Conservation (phyloP, 2,797 vertebrate species). For the Echiichthys vipera region DNA sequence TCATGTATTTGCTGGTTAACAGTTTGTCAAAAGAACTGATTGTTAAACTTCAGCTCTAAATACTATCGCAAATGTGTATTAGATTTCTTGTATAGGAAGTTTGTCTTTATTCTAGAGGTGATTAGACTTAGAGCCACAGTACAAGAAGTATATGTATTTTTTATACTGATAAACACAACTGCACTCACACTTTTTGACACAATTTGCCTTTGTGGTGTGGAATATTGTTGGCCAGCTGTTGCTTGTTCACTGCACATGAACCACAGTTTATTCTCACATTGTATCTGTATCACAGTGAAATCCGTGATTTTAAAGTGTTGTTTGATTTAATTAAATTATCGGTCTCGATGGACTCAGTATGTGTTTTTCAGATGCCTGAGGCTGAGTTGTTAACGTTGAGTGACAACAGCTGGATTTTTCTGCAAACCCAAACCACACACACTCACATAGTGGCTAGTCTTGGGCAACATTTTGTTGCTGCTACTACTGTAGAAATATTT, state of each 20-base stretch:
- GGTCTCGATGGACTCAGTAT: slow-evolving; percentile 30
- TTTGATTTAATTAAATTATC: slow-evolving; percentile 34
- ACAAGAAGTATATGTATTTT: neutral
- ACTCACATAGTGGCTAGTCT: neutral
- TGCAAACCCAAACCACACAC: neutral
- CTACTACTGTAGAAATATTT: slow-evolving; percentile 27
- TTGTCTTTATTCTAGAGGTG: neutral
- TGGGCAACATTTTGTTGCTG: slow-evolving; percentile 19
- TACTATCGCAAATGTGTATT: neutral
- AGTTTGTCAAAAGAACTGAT: neutral
- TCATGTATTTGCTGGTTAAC: neutral
- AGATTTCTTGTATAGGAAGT: neutral
- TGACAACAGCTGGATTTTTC: slow-evolving; percentile 41
- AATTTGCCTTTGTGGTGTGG: too few relatives aligned
- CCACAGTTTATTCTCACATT: neutral
- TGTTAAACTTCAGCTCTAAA: too few relatives aligned
- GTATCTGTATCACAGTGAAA: neutral
- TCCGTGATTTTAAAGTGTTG: slow-evolving; percentile 16
- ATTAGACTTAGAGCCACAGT: neutral
- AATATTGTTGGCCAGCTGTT: neutral
- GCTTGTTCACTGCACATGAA: neutral
- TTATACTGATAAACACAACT: neutral
- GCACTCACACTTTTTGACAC: neutral
- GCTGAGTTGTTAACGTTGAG: slow-evolving; percentile 31
- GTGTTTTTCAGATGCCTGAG: slow-evolving; percentile 41